These are phyloP conservation scores for Mionectes olivaceus DNA, from an alignment of 2,797 vertebrate species.

Conservation along the genomic window DNA sequence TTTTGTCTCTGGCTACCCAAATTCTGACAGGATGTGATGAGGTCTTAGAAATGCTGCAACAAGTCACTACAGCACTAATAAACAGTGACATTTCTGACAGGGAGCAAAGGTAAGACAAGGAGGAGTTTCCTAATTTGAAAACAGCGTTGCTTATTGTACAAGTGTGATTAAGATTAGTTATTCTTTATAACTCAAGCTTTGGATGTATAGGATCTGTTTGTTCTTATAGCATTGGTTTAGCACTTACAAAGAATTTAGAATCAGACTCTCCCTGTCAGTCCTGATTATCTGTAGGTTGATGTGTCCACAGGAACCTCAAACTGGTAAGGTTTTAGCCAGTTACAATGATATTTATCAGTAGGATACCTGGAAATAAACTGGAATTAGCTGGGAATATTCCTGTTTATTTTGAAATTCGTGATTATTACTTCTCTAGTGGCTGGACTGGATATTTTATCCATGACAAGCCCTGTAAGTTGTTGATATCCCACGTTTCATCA, in stretches of 20 bases:
- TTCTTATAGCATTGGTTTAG: neutral
- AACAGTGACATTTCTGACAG: constrained; percentile 92
- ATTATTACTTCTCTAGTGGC: neutral
- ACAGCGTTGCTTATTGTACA: neutral
- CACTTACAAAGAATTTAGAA: neutral
- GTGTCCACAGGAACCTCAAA: neutral
- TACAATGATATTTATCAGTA: neutral
- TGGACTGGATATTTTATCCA: neutral
- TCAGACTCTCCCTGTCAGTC: neutral
- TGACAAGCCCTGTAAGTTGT: neutral
- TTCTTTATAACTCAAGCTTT: neutral
- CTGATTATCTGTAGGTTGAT: neutral
- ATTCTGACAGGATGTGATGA: constrained; percentile 97
- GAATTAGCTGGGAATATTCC: neutral
- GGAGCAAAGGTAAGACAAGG: constrained; percentile 87
- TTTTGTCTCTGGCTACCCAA: constrained; percentile 94
- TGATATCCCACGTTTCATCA: neutral
- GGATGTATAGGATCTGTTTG: neutral
- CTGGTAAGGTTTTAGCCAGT: neutral
- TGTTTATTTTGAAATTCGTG: neutral
- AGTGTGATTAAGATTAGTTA: neutral
- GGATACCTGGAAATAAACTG: neutral
- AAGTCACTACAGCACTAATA: constrained; percentile 96
- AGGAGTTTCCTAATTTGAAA: neutral
- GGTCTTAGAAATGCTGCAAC: constrained; percentile 96